These are phyloP conservation scores for Drosophila melanica DNA, from an alignment of 1,140 invertebrate genomes.

Conservation along the genomic window DNA sequence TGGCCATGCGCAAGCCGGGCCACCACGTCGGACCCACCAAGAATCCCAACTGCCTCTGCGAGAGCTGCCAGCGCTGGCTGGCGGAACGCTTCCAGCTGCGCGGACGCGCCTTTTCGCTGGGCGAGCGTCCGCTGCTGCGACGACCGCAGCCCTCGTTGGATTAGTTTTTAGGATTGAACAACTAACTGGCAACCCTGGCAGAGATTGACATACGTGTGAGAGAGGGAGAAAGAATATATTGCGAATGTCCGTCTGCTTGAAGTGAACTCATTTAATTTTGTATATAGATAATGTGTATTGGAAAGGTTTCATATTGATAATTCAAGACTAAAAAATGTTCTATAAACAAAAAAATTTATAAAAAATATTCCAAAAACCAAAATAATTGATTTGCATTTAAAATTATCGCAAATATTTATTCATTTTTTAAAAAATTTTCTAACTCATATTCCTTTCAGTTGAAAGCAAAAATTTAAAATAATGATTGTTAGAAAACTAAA, in stretches of 20 bases:
- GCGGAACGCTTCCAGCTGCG: conserved; percentile 84
- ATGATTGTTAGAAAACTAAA: no score
- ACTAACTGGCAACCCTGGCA: background rate
- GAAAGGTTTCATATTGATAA: no score
- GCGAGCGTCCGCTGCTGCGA: conserved; percentile 84
- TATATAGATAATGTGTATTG: no score
- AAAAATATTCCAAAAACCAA: no score
- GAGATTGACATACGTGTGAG: background rate
- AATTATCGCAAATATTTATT: no score
- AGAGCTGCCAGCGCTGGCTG: conserved; percentile 88
- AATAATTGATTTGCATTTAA: no score
- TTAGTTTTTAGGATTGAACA: background rate
- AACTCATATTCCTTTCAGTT: no score
- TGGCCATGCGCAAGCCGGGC: conserved; percentile 87
- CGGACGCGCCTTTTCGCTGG: conserved; percentile 86
- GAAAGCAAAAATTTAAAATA: no score
- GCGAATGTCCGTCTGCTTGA: background rate
- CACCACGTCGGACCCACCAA: conserved; percentile 91
- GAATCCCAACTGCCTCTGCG: conserved; percentile 89
- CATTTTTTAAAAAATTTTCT: no score
- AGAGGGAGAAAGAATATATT: no score
- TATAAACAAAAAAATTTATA: no score
- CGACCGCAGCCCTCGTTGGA: conserved; percentile 38
- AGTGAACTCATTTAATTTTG: background rate
- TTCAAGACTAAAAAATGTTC: no score